Evolutionary conservation across 2,113 vertebrate genomes (phyloP), one percentile per base, ranked within the genome.

Genomic region (Taxidea taxus): DNA sequence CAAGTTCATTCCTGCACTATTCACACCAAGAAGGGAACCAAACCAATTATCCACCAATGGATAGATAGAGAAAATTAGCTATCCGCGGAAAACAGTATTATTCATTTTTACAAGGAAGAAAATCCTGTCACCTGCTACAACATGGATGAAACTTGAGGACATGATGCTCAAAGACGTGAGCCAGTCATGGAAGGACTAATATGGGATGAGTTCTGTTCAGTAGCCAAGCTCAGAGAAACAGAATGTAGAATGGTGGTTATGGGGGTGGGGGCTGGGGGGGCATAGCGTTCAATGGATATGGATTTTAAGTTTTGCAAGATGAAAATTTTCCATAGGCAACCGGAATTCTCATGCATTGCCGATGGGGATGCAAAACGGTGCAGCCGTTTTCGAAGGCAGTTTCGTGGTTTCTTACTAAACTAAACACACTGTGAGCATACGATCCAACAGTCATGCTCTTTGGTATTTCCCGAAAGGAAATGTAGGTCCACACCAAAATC

Each of bases 1-100:
- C 0, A 0, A 21, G 47, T 13, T 58, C 20, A 7, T 2, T 34
- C 7, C 1, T 3, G 11, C 9, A 12, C n/a, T 29, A 29, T 42
- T 42, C 34, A 15, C 15, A 72, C 25, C 0, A 18, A 56, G 27
- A 44, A 14, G 3, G 4, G 37, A 6, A 27, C 1, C 18, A 8
- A 16, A 2, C 4, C 14, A 56, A 6, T 37, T 2, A 34, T 18
- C 12, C 18, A 20, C 14, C 4, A 4, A 7, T 16, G 27, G 13
- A n/a, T 7, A 34, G 51, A 16, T 3, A 20, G 34, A 14, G 3
- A n/a, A n/a, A 34, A 58, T 27, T 3, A 9, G 0, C 4, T 4
- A 4, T 23, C 11, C 7, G 9, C 7, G 7, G 10, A 29, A 16
- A 11, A 37, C 29, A n/a, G 29, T 1, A 20, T 1, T 7, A 37